These are phyloP conservation scores for Nowickia ferox DNA, from an alignment of 2,888 invertebrate species.

Conservation along the genomic window DNA sequence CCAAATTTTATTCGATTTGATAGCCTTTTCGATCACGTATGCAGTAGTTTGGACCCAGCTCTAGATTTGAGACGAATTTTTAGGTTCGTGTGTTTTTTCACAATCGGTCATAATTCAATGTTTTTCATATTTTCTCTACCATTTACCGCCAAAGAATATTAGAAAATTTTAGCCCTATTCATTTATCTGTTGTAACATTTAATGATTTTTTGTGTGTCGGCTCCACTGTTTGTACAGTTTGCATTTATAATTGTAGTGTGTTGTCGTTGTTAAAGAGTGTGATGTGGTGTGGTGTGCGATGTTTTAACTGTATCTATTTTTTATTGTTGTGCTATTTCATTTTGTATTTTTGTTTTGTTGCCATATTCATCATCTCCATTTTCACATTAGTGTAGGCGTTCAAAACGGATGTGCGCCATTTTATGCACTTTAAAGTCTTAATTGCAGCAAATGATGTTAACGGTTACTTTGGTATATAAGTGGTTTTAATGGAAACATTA, in stretches of 20 bases:
- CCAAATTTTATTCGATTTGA: no score
- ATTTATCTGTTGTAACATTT: background rate
- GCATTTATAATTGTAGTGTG: slow-evolving; percentile 7
- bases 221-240: slow-evolving; percentile 19
- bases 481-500: slow-evolving; percentile 72
- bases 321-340: slow-evolving; percentile 32
- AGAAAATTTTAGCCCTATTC: no score
- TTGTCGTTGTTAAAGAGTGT: background rate
- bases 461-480: slow-evolving; percentile 70
- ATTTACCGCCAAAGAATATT: no score
- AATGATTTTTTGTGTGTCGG: background rate
- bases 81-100: no score
- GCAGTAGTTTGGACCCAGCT: no score
- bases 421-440: slow-evolving; percentile 72
- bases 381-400: slow-evolving; percentile 64
- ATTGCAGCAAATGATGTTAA: slow-evolving; percentile 72
- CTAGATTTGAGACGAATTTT: no score
- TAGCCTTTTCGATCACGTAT: no score
- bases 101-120: no score
- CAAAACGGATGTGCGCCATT: slow-evolving; percentile 71
- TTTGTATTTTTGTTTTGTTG: slow-evolving; percentile 33
- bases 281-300: slow-evolving; percentile 2
- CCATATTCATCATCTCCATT: slow-evolving; percentile 47
- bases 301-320: slow-evolving; percentile 41
- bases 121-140: no score